phyloP scores from a whole-genome alignment of 2,113 vertebrate genomes.

The Corythoichthys intestinalis region DNA sequence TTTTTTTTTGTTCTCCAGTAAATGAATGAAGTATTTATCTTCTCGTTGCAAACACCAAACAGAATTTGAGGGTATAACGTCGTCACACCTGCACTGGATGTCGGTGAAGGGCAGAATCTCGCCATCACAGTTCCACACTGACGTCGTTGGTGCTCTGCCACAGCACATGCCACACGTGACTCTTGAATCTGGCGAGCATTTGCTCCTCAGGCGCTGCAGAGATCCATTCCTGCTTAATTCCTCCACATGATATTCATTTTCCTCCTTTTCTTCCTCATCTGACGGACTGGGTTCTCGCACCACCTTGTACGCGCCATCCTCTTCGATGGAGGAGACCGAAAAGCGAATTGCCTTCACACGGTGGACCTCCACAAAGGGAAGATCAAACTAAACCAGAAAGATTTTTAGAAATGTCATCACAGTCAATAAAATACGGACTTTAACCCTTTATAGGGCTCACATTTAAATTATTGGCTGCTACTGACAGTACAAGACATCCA shows the following conservation, averaged over 20 bases:
- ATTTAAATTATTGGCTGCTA: no score
- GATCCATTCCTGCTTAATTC: conserved; percentile 43
- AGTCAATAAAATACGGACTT: neutral
- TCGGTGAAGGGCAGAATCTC: conserved; percentile 70
- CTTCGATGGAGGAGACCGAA: conserved; percentile 44
- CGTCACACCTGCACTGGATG: conserved; percentile 69
- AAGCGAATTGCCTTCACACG: conserved; percentile 76
- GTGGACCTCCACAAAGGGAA: conserved; percentile 80
- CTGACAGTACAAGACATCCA: no score
- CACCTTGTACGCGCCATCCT: conserved; percentile 34
- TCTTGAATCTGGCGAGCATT: conserved; percentile 25
- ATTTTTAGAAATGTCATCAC: conserved; percentile 23
- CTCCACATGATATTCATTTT: conserved; percentile 15
- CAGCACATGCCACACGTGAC: conserved; percentile 55
- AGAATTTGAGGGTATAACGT: neutral
- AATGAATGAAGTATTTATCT: no score
- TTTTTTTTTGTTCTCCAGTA: no score
- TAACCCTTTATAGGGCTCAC: no score
- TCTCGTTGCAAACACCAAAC: neutral
- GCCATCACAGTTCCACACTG: conserved; percentile 80
- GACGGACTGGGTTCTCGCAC: neutral
- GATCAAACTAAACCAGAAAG: conserved; percentile 68
- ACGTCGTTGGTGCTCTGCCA: conserved; percentile 51
- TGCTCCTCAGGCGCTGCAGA: conserved; percentile 47
- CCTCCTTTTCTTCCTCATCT: conserved; percentile 9